Conservation (phyloP, 2,113 vertebrate genomes). For the Tretioscincus oriximinensis region DNA sequence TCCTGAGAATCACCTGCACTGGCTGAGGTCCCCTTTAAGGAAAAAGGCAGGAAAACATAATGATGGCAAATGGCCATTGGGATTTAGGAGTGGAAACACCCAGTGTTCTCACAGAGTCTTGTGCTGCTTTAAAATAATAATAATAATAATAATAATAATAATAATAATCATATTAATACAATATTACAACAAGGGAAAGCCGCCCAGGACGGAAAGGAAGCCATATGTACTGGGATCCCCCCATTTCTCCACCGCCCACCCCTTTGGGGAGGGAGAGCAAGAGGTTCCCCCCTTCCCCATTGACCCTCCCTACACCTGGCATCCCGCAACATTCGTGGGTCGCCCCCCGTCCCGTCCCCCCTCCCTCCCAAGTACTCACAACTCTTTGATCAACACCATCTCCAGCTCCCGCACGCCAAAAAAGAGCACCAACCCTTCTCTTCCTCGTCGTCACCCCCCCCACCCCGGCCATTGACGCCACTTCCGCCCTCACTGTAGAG, state of each 20-base stretch:
- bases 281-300: background rate
- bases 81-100: too few relatives aligned
- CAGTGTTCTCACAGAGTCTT: too few relatives aligned
- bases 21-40: too few relatives aligned
- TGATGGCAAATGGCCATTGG: too few relatives aligned
- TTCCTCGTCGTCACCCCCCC: conserved; percentile 8
- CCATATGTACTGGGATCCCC: background rate
- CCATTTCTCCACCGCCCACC: background rate
- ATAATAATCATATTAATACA: too few relatives aligned
- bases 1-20: too few relatives aligned
- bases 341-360: background rate
- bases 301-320: background rate
- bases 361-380: conserved; percentile 33
- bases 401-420: conserved; percentile 11
- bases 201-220: background rate
- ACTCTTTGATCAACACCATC: conserved; percentile 59
- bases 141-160: too few relatives aligned
- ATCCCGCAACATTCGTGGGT: background rate
- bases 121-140: background rate
- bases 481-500: conserved; percentile 41
- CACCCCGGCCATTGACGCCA: conserved; percentile 35
- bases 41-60: too few relatives aligned
- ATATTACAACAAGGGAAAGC: too few relatives aligned
- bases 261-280: background rate
- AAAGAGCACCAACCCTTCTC: conserved; percentile 3